Base-by-base conservation (phyloP, 2,888 invertebrate genomes). In the Cremastinae sp. region DNA sequence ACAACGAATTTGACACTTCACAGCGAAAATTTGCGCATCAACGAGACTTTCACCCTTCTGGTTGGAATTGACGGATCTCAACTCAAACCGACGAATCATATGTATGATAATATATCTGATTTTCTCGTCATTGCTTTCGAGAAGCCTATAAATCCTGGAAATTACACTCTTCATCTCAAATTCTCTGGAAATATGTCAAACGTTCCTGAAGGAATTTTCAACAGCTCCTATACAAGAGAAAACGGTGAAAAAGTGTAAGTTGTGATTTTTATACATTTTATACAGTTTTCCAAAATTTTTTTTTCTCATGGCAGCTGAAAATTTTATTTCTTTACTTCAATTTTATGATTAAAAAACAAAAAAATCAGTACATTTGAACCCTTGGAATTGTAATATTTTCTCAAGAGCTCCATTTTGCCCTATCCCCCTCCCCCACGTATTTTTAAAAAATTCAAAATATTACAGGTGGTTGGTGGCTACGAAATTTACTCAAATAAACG, bases 131-230 rank as follows among this genome's bases (percentile, higher is more conserved):
- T 79, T 39, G 43, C 64, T 37, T 79, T 79, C 35, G 70, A 75
- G 22, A 47, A 49, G 47, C 35, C 53, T 2, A 55, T 68, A 5
- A 53, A 70, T n/a, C 59, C 80, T 10, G 90, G 91, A 8, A 91
- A 92, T 83, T 94, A 93, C 76, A 91, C 91, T 0, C 83, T 94
- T 20, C 90, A 92, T 80, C 83, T 93, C 9, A 90, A 91, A 1
- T 93, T 92, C 83, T 86, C 90, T 39, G 93, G 93, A 14, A 87
- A 87, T 39, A 92, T 93, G 20, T 91, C 91, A 7, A 92, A 93
- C 83, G 91, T 93, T 5, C 87, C 94, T 71, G 91, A 91, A 59
- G 95, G 95, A 58, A 93, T 95, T 84, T 95, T 94, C 84, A 91
- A 92, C 83, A 94, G 93, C 79, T 91, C 91, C 49, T 95, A 94